Evolutionary conservation across 1,140 invertebrate genomes (phyloP).

Genomic region (Bombus picipes): DNA sequence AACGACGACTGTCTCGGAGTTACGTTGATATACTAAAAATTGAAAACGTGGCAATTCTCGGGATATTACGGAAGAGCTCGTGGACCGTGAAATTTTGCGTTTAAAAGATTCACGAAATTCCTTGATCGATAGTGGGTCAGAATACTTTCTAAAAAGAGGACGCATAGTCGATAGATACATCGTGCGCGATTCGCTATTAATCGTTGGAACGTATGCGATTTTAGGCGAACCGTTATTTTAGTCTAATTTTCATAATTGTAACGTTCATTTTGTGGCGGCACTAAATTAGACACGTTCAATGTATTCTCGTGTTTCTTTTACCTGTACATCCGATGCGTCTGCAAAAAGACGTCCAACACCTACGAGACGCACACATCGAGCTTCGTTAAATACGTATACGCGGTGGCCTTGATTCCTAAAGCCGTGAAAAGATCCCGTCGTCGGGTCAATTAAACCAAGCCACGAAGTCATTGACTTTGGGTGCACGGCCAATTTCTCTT

Average conservation of each 20-base stretch:
- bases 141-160: slow-evolving; percentile 31
- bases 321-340: background rate
- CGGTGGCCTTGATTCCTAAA: slow-evolving; percentile 71
- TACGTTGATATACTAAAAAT: background rate
- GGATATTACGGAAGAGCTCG: too few species aligned
- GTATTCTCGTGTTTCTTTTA: background rate
- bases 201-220: background rate
- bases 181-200: background rate
- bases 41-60: too few species aligned
- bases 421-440: slow-evolving; percentile 69
- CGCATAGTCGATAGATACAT: background rate
- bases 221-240: background rate
- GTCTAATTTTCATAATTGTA: background rate
- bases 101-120: slow-evolving; percentile 18
- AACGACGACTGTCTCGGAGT: background rate
- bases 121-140: slow-evolving; percentile 10
- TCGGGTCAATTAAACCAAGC: slow-evolving; percentile 75
- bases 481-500: slow-evolving; percentile 67
- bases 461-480: slow-evolving; percentile 73
- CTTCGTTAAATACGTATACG: slow-evolving; percentile 30
- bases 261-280: background rate
- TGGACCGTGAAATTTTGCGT: background rate
- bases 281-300: background rate
- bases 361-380: background rate
- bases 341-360: slow-evolving; percentile 10